phyloP scores from a whole-genome alignment of 2,113 vertebrate genomes.

The Danionella cerebrum region DNA sequence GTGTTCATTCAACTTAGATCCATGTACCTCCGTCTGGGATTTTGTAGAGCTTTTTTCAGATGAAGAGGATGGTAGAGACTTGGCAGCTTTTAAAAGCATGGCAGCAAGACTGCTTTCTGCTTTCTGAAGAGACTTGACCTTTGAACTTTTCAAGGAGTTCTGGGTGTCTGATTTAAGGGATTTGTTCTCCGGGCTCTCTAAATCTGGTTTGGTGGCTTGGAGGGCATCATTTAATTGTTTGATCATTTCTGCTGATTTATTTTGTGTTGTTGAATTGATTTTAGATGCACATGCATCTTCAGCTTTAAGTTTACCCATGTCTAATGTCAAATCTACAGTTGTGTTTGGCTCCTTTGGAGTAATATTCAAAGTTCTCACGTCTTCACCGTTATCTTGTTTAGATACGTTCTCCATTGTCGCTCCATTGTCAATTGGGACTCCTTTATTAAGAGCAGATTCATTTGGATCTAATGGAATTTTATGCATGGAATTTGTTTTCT shows the following conservation, averaged over 20 bases:
- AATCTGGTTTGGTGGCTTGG: neutral
- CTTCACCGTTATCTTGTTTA: neutral
- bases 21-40: neutral
- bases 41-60: neutral
- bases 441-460: neutral
- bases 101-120: neutral
- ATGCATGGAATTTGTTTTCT: neutral
- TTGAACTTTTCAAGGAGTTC: neutral
- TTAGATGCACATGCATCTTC: neutral
- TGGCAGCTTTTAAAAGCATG: slow-evolving; percentile 17
- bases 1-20: neutral
- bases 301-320: neutral
- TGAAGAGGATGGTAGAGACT: neutral
- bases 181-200: neutral
- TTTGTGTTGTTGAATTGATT: neutral
- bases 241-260: no score
- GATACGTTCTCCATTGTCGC: no score
- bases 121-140: neutral
- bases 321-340: neutral
- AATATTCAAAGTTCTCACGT: neutral
- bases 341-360: neutral
- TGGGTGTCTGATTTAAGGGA: neutral
- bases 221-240: neutral
- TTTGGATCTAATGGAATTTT: neutral
- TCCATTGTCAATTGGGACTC: neutral